phyloP scores from a whole-genome alignment of 1,140 invertebrate genomes.

The Chironomus tepperi region DNA sequence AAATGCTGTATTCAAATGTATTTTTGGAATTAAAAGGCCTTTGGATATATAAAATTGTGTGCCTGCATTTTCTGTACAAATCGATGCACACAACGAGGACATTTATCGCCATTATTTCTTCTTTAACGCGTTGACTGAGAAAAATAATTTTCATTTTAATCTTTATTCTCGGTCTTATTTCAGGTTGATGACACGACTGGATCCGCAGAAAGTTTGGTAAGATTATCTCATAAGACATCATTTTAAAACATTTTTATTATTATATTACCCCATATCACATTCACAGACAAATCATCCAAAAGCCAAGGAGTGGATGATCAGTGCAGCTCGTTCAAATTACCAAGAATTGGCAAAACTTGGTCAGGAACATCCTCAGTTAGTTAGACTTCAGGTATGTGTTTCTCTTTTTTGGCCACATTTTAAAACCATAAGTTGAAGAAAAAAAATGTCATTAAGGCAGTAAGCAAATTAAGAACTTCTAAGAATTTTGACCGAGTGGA shows the following conservation, averaged over 20 bases:
- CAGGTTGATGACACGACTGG: neutral
- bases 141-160: no score
- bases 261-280: neutral
- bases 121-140: no score
- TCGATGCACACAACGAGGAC: neutral
- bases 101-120: neutral
- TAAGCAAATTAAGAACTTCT: constrained; percentile 8
- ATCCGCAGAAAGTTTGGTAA: constrained; percentile 4
- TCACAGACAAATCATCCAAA: constrained; percentile 44
- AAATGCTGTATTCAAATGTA: constrained; percentile 2
- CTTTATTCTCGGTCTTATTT: neutral
- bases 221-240: neutral
- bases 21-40: neutral
- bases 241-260: neutral
- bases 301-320: constrained; percentile 75
- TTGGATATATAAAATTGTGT: neutral
- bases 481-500: neutral
- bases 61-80: neutral
- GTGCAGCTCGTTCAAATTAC: constrained; percentile 72
- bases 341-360: constrained; percentile 71
- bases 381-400: neutral
- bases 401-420: neutral
- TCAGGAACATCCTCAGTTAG: constrained; percentile 50
- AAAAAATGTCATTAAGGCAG: neutral
- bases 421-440: neutral